phyloP scores from a whole-genome alignment of 1,140 invertebrate genomes.

The Drosophila kanapiae region DNA sequence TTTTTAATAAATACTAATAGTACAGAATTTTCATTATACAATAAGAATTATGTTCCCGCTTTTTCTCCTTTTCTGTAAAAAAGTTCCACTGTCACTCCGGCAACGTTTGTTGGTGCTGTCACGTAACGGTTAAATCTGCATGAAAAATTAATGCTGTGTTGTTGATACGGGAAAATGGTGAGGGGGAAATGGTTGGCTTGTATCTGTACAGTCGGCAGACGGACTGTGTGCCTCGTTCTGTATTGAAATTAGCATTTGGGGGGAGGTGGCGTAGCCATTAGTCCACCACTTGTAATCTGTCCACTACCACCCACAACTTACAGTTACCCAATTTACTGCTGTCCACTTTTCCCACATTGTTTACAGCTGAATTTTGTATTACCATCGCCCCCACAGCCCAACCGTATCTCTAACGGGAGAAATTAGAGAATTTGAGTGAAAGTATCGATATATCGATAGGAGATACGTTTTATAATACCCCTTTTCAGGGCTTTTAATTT shows the following conservation, averaged over 20 bases:
- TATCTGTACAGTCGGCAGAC: neutral
- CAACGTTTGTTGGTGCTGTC: constrained; percentile 44
- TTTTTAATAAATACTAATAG: neutral
- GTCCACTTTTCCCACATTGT: constrained; percentile 4
- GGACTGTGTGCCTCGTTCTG: constrained; percentile 7
- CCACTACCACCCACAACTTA: constrained; percentile 2
- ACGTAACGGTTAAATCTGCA: constrained; percentile 63
- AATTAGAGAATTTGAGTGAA: no score
- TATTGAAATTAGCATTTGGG: constrained; percentile 34
- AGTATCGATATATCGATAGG: no score
- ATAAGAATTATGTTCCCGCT: neutral
- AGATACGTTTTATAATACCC: neutral
- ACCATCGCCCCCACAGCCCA: no score
- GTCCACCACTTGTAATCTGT: constrained; percentile 7
- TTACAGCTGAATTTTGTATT: constrained; percentile 14
- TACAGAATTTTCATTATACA: no score
- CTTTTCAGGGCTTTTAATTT: neutral
- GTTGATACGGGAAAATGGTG: constrained; percentile 37
- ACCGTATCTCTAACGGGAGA: no score
- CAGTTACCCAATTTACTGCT: constrained; percentile 11
- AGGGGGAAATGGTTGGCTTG: constrained; percentile 1
- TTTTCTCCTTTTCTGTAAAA: neutral
- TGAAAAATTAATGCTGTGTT: constrained; percentile 64
- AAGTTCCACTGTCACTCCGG: constrained; percentile 6
- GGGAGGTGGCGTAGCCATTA: constrained; percentile 1